Percentiles rank a stretch among this genome's conserved stretches.
These are phyloP conservation scores for Ageneiosus marmoratus DNA, from an alignment of 2,113 vertebrate genomes.

Conservation along the genomic window DNA sequence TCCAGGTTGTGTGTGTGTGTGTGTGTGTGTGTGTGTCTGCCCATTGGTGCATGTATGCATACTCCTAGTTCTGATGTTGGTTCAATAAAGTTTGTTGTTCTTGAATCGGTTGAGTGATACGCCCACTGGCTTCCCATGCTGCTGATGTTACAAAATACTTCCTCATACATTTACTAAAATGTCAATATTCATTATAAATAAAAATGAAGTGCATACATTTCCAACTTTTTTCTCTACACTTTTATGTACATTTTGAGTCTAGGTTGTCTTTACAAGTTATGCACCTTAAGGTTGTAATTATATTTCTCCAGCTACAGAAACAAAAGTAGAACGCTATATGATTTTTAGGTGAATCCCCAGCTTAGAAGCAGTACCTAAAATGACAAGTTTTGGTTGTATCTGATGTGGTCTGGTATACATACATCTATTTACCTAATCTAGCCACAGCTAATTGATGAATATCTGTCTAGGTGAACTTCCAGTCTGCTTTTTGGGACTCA, in stretches of 20 bases:
- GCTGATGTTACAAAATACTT: not conserved
- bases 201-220: not conserved
- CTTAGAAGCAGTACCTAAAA: not conserved
- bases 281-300: not conserved
- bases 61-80: too few relatives aligned
- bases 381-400: not conserved
- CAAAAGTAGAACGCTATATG: not conserved
- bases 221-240: not conserved
- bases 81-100: too few relatives aligned
- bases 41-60: too few relatives aligned
- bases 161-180: not conserved
- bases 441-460: not conserved
- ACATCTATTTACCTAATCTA: not conserved
- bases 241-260: not conserved
- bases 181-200: too few relatives aligned
- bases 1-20: too few relatives aligned
- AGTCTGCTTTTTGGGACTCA: not conserved
- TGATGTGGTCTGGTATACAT: not conserved
- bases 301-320: not conserved
- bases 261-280: not conserved
- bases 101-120: too few relatives aligned
- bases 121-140: too few relatives aligned
- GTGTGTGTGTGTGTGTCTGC: too few relatives aligned
- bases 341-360: not conserved
- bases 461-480: not conserved